Base-by-base conservation (phyloP, 2,797 vertebrate genomes). In the Etheostoma nigrum region DNA sequence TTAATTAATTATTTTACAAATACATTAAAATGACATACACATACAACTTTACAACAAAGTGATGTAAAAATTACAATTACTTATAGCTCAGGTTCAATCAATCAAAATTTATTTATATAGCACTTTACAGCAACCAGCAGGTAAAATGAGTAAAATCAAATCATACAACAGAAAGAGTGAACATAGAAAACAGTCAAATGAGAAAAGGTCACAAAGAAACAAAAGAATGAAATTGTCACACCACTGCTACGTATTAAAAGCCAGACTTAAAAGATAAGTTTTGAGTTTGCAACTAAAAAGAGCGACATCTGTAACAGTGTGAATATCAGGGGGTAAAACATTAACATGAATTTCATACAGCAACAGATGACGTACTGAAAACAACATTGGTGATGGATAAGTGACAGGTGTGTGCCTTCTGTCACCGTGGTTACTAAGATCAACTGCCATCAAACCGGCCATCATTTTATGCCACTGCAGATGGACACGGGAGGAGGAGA, bases 401-500 rank as follows among this genome's bases (percentile, higher is more conserved):
- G 55, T 70, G 53, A 19, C 0, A 54, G 9, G 10, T 10, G 8
- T 15, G 25, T n/a, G 48, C 1, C 6, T 58, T 74, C 18, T 14
- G 3, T 33, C 23, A 4, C 2, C 4, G 10, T 14, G 27, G 58
- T 59, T 67, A 4, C 2, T n/a, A 14, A 8, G 72, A 23, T 47
- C 8, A 60, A 64, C 36, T 13, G 33, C 6, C 13, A 61, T 2
- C 14, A 25, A 6, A 42, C 23, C 5, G 0, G n/a, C 9, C 14
- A 25, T 84, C 84, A 94, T 84, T 92, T 92, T 1, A 86, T 1
- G 14, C 5, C 51, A 55, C 68, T 64, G 61, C 91, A 93, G 66
- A 94, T 82, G 21, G 90, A 84, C 84, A 94, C 94, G 9, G 93
- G 91, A 30, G 88, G 74, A 0, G 82, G 59, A 0, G 89, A 82